phyloP scores from a whole-genome alignment of 1,140 invertebrate species.

The Drosophila tsacasi region DNA sequence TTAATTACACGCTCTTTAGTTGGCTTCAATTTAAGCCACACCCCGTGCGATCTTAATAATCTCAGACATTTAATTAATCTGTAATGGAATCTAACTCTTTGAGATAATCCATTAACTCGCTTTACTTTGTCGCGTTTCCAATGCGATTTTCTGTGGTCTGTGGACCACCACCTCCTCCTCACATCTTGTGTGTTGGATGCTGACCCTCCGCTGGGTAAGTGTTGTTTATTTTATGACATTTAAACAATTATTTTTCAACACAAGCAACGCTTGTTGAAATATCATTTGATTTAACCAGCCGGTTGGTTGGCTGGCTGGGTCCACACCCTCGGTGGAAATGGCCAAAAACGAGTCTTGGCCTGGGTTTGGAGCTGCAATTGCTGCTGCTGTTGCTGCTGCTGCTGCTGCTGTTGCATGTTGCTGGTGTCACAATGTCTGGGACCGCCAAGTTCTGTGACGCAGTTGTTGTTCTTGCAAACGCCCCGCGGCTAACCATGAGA shows the following conservation, averaged over 20 bases:
- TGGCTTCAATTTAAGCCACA: not conserved
- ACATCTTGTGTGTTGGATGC: not conserved
- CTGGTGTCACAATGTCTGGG: constrained; percentile 81
- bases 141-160: constrained; percentile 9
- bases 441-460: constrained; percentile 51
- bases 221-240: constrained; percentile 72
- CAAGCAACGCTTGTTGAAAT: constrained; percentile 65
- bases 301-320: constrained; percentile 27
- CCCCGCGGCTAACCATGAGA: constrained; percentile 61
- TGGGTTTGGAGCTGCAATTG: constrained; percentile 13
- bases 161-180: not conserved
- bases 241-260: constrained; percentile 80
- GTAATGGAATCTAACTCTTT: constrained; percentile 24
- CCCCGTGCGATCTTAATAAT: not conserved
- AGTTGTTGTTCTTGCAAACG: constrained; percentile 56
- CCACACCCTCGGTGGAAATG: constrained; percentile 62
- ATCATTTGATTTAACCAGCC: constrained; percentile 58
- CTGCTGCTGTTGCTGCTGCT: constrained; percentile 27
- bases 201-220: constrained; percentile 44
- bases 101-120: not conserved
- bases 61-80: constrained; percentile 19
- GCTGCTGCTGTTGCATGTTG: constrained; percentile 29
- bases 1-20: constrained; percentile 8
- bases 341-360: constrained; percentile 52
- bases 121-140: constrained; percentile 18